Conservation (phyloP, 1,140 invertebrate species). For the Aphidius gifuensis region DNA sequence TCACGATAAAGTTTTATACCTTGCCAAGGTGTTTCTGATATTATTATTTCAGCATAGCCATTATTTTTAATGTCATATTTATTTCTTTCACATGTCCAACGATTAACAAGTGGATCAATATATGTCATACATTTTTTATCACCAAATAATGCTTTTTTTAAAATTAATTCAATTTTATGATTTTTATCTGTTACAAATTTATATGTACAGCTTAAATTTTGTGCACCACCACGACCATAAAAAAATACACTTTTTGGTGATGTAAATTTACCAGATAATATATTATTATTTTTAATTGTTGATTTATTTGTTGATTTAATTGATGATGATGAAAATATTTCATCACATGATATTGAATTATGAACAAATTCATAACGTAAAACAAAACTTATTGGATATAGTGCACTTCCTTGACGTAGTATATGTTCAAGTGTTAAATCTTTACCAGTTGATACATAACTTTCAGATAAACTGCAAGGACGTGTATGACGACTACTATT, state of each 20-base stretch:
- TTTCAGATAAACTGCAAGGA: conserved; percentile 72
- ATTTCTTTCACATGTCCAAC: conserved; percentile 64
- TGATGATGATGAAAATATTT: conserved; percentile 52
- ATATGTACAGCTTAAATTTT: conserved; percentile 71
- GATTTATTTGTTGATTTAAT: conserved; percentile 21
- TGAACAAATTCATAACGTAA: conserved; percentile 77
- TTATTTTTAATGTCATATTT: conserved; percentile 29
- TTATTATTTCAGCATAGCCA: conserved; percentile 64
- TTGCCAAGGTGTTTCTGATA: conserved; percentile 73
- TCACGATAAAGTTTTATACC: conserved; percentile 67
- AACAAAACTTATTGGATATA: conserved; percentile 74
- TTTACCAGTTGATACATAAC: conserved; percentile 70
- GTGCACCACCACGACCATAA: conserved; percentile 73
- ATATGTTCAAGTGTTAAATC: conserved; percentile 72
- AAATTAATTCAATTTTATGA: conserved; percentile 64
- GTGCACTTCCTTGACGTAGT: conserved; percentile 71
- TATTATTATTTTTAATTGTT: conserved; percentile 21
- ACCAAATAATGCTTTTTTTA: conserved; percentile 65
- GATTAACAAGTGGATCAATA: conserved; percentile 63
- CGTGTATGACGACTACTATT: conserved; percentile 71
- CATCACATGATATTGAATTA: conserved; percentile 61
- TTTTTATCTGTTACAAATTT: conserved; percentile 68
- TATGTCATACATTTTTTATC: conserved; percentile 64
- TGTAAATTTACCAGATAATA: conserved; percentile 63
- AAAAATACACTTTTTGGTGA: conserved; percentile 79